A percentile compares a stretch with the other conserved stretches of the same genome.
Evolutionary conservation across 2,113 vertebrate genomes (phyloP).

Genomic region (Hepsetus odoe): DNA sequence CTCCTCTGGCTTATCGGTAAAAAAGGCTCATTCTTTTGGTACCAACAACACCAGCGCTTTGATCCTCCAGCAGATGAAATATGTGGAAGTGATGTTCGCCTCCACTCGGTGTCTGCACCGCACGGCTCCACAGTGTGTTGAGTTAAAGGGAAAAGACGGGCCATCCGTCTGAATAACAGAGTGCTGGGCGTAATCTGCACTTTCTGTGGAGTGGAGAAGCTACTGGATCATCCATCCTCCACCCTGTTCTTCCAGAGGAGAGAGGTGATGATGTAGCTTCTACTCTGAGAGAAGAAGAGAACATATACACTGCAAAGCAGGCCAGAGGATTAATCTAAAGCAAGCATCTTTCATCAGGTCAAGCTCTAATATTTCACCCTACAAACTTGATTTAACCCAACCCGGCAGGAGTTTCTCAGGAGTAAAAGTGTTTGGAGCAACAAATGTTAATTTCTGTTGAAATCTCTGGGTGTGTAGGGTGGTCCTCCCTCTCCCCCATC

Average conservation of each 20-base stretch:
- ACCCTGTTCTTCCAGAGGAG: not conserved
- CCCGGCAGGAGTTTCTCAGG: too few relatives aligned
- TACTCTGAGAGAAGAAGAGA: not conserved
- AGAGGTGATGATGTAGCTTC: constrained; percentile 5
- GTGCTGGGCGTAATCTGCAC: not conserved
- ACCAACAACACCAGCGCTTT: not conserved
- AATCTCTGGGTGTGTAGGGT: too few relatives aligned
- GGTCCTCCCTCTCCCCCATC: too few relatives aligned
- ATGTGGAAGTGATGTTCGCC: not conserved
- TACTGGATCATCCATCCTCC: constrained; percentile 6
- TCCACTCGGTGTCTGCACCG: not conserved
- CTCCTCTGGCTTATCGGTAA: not conserved
- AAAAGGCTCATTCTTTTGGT: not conserved
- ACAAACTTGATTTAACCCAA: too few relatives aligned
- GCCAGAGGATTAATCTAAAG: not conserved
- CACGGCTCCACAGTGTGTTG: not conserved
- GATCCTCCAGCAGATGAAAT: not conserved
- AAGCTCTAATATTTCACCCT: too few relatives aligned
- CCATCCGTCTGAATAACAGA: constrained; percentile 21
- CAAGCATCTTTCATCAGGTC: too few relatives aligned
- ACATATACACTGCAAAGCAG: not conserved
- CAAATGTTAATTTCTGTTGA: too few relatives aligned
- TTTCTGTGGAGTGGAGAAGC: not conserved
- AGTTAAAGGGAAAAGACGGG: not conserved
- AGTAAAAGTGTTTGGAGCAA: too few relatives aligned